Base-by-base conservation (phyloP, 2,113 vertebrate genomes). In the Chelonoidis abingdonii region DNA sequence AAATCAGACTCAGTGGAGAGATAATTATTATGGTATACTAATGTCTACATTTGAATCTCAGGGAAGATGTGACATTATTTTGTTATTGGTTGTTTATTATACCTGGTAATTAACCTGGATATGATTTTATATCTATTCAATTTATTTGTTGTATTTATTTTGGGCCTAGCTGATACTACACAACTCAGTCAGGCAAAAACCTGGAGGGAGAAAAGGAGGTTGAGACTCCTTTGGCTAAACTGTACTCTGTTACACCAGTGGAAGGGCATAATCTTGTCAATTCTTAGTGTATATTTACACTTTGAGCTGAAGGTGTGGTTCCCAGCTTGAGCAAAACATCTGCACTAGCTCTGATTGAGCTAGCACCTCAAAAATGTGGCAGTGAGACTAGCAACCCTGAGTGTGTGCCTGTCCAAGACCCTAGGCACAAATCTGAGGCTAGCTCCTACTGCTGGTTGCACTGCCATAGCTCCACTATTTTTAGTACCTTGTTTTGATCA, bases 21-120 rank as follows among this genome's bases (percentile, higher is more conserved):
- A 19, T 62, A 47, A n/a, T 80, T 5, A 3, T 44, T 41, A 27
- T 1, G 50, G 50, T 50, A 50, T 31, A 54, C 24, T 9, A n/a
- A 4, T 25, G 22, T 76, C 80, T 12, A 16, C 38, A 47, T 29
- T 59, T 41, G 90, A 49, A 83, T 69, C 8, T 80, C 56, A 14
- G n/a, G 53, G 50, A 19, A 54, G 50, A 93, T 21, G 38, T 5
- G 49, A 12, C 16, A 4, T 89, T 81, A 54, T 80, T 86, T 19
- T 88, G 78, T 29, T 57, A 31, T 2, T 38, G 0, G 0, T 49
- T 53, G n/a, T 44, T n/a, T 75, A 4, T 19, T 21, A 31, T 16
- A 72, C 47, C 54, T 38, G 49, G 1, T 69, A 16, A 8, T 47
- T 1, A 69, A 49, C 0, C 27, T 22, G 41, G 16, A 52, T 44